Evolutionary conservation across 2,797 vertebrate genomes (phyloP).

Genomic region (Dicrostonyx torquatus): DNA sequence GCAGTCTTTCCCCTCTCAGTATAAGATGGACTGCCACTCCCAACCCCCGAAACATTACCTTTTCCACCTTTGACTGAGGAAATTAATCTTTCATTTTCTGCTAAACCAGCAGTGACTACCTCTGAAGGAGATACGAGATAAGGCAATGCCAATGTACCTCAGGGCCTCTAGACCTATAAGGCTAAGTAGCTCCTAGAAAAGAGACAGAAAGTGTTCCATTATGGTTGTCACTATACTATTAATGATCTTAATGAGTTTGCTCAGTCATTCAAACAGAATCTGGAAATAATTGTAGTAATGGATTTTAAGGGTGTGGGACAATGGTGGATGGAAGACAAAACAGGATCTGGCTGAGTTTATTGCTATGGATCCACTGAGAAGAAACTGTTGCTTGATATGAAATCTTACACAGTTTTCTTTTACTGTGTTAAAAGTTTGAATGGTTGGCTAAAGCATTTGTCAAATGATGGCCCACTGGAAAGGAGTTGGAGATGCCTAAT

Average conservation of each 20-base stretch:
- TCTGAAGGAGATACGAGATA: not conserved
- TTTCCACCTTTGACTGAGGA: not conserved
- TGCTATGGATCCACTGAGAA: not conserved
- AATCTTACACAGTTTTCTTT: not conserved
- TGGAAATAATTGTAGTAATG: not conserved
- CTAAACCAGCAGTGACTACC: not conserved
- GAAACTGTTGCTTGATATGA: not conserved
- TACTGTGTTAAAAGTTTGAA: not conserved
- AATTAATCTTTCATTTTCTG: not conserved
- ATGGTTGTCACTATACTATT: not conserved
- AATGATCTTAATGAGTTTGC: not conserved
- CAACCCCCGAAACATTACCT: not conserved
- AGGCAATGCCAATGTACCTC: no score
- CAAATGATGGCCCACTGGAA: not conserved
- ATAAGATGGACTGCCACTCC: no score
- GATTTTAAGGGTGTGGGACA: not conserved
- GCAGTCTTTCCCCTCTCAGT: not conserved
- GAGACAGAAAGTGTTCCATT: not conserved
- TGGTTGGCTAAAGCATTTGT: no score
- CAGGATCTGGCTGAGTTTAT: not conserved
- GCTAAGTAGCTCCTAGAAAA: not conserved
- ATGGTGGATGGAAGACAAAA: not conserved
- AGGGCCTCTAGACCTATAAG: not conserved
- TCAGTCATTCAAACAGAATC: no score
- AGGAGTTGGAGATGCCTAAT: not conserved